phyloP scores from a whole-genome alignment of 2,797 vertebrate genomes.

The Pampus argenteus region DNA sequence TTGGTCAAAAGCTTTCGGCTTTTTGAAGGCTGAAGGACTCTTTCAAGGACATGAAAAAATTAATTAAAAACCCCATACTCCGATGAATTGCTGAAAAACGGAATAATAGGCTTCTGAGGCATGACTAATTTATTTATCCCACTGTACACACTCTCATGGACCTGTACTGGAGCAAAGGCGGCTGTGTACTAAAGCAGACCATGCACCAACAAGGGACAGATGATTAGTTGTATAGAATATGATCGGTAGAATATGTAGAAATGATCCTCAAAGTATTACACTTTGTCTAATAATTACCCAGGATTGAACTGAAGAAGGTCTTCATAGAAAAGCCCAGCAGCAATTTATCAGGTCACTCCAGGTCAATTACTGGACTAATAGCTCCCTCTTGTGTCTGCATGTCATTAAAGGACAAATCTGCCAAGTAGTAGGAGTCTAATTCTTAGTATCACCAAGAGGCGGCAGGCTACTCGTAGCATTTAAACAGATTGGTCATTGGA shows the following conservation, averaged over 20 bases:
- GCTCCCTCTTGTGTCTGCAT: slow-evolving; percentile 66
- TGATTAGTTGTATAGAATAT: no score
- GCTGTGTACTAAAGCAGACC: slow-evolving; percentile 28
- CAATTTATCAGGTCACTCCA: slow-evolving; percentile 44
- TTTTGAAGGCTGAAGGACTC: not conserved
- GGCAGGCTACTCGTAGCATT: slow-evolving; percentile 45
- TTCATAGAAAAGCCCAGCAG: slow-evolving; percentile 17
- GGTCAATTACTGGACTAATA: slow-evolving; percentile 56
- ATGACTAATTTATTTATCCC: not conserved
- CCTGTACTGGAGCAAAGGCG: not conserved
- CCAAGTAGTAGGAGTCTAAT: not conserved
- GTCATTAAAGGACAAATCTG: not conserved
- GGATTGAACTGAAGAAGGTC: slow-evolving; percentile 21
- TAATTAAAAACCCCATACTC: slow-evolving; percentile 12
- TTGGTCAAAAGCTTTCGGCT: slow-evolving; percentile 12
- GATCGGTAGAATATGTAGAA: not conserved
- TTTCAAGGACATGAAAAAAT: slow-evolving; percentile 12
- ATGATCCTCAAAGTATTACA: slow-evolving; percentile 8
- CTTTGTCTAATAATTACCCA: slow-evolving; percentile 21
- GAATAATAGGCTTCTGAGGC: slow-evolving; percentile 14
- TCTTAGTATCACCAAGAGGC: slow-evolving; percentile 41
- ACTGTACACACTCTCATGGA: not conserved
- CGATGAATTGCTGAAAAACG: not conserved
- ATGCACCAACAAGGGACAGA: slow-evolving; percentile 47
- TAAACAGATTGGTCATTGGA: not conserved